phyloP scores from a whole-genome alignment of 2,888 invertebrate species.

The Epinotia nisella region DNA sequence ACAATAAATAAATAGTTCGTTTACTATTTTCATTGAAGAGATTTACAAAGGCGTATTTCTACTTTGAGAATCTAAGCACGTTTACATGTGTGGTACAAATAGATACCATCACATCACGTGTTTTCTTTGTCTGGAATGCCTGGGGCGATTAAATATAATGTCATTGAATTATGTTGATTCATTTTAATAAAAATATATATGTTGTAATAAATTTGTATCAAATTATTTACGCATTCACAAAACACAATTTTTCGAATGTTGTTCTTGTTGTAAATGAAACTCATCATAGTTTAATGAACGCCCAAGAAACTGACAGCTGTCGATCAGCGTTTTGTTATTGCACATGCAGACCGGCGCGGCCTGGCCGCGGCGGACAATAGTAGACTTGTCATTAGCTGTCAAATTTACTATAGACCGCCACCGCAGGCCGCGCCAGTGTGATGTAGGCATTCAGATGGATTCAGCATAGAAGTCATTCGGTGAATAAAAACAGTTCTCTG shows the following conservation, averaged over 20 bases:
- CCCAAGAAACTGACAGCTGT: conserved; percentile 11
- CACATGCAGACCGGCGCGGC: too few relatives aligned
- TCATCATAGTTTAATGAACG: neutral
- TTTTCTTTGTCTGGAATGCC: neutral
- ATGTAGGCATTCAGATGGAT: too few relatives aligned
- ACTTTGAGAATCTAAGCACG: neutral
- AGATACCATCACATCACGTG: neutral
- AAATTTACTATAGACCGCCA: too few relatives aligned
- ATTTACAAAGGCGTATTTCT: conserved; percentile 21
- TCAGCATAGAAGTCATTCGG: too few relatives aligned
- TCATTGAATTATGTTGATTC: neutral
- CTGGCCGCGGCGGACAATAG: too few relatives aligned
- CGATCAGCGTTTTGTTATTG: conserved; percentile 27
- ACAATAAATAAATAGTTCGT: conserved; percentile 58
- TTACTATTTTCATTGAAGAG: conserved; percentile 49
- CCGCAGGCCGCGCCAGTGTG: too few relatives aligned
- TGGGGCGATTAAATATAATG: neutral
- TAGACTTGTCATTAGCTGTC: too few relatives aligned
- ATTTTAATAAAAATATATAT: neutral
- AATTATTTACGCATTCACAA: neutral
- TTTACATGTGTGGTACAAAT: neutral
- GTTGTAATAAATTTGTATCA: neutral
- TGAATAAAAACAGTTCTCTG: too few relatives aligned
- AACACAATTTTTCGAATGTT: neutral
- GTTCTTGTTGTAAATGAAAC: neutral